Percentiles rank a stretch among this genome's conserved stretches.
Conservation (phyloP, 2,113 vertebrate species). For the Ailurus styani region DNA sequence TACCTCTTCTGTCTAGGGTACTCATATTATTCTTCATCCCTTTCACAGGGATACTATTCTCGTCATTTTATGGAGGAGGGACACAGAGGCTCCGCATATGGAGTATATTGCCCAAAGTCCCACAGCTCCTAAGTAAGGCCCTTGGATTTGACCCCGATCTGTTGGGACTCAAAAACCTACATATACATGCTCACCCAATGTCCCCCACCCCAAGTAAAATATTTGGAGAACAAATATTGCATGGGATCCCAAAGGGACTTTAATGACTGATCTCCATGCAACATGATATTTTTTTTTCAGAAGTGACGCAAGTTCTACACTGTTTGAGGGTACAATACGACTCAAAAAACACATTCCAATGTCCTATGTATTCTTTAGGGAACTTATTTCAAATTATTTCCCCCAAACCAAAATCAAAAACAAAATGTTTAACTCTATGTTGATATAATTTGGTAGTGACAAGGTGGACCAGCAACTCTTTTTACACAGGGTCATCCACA, state of each 20-base stretch:
- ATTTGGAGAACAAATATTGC: background rate
- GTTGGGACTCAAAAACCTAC: background rate
- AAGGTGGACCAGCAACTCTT: background rate
- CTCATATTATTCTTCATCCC: background rate
- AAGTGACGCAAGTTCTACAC: background rate
- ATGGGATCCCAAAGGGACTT: background rate
- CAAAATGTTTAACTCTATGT: background rate
- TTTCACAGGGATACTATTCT: background rate
- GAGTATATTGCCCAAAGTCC: background rate
- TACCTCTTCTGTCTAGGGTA: background rate
- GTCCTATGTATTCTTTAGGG: background rate
- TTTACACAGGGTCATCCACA: background rate
- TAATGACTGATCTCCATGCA: background rate
- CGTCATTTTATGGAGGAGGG: background rate
- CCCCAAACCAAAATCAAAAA: background rate
- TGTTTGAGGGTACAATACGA: background rate
- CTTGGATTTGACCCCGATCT: background rate
- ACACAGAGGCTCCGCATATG: background rate
- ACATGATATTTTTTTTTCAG: background rate
- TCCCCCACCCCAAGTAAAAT: background rate
- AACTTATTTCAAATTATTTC: background rate
- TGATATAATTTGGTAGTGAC: background rate
- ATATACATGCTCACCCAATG: background rate
- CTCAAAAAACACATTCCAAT: background rate
- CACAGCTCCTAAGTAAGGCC: background rate